These are phyloP conservation scores for Mugil cephalus DNA, from an alignment of 2,113 vertebrate genomes.

Conservation along the genomic window DNA sequence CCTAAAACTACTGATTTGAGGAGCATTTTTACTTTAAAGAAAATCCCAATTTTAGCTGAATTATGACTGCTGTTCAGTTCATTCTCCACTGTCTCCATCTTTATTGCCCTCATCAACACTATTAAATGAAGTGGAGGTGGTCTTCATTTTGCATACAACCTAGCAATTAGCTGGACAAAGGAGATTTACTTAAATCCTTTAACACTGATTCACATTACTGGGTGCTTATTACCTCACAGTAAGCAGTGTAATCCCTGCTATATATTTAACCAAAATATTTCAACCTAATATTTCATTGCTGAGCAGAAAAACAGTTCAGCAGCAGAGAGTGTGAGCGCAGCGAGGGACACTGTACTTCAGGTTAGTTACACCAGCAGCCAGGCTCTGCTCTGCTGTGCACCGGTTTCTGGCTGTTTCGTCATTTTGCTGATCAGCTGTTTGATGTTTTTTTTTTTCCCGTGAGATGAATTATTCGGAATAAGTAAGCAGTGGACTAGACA, in stretches of 20 bases:
- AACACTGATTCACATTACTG: constrained; percentile 10
- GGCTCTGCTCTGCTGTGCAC: constrained; percentile 30
- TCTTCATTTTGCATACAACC: constrained; percentile 24
- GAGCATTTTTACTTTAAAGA: too few relatives aligned
- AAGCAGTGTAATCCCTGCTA: constrained; percentile 23
- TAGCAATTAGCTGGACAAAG: neutral
- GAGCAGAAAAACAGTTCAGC: constrained; percentile 9
- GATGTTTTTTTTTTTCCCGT: constrained; percentile 36
- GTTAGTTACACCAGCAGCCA: constrained; percentile 36
- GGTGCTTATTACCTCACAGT: neutral
- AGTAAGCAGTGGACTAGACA: neutral
- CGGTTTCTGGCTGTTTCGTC: constrained; percentile 72
- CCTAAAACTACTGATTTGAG: neutral
- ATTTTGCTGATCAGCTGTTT: constrained; percentile 73
- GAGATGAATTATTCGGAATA: constrained; percentile 38
- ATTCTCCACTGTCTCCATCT: neutral
- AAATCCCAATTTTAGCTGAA: too few relatives aligned
- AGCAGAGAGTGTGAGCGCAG: neutral
- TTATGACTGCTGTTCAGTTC: neutral
- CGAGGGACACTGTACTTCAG: constrained; percentile 36
- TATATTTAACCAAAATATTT: constrained; percentile 7
- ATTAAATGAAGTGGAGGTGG: neutral
- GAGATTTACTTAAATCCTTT: neutral
- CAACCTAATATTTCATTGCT: constrained; percentile 50
- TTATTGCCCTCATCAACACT: neutral